A percentile compares a stretch with the other conserved stretches of the same genome.
These are phyloP conservation scores for Ernsta delagoae DNA, from an alignment of 2,888 invertebrate genomes.

Conservation along the genomic window DNA sequence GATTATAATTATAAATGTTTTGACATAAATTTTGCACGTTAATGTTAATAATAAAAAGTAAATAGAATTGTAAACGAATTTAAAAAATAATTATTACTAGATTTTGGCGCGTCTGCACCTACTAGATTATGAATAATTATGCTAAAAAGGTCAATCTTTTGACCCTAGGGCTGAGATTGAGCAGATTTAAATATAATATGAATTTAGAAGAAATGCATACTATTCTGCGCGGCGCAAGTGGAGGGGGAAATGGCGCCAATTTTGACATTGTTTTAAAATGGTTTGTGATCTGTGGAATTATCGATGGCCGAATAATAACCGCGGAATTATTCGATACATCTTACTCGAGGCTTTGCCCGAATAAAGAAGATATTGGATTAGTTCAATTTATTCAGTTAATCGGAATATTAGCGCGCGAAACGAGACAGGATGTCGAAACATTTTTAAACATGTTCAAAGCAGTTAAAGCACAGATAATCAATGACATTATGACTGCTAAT, in stretches of 20 bases:
- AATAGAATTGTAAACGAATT: too few relatives aligned
- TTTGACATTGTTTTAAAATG: conserved; percentile 49
- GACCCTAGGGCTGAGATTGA: too few relatives aligned
- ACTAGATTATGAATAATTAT: too few relatives aligned
- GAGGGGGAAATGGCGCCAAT: conserved; percentile 42
- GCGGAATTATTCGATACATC: conserved; percentile 41
- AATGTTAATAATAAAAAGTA: too few relatives aligned
- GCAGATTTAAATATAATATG: conserved; percentile 25
- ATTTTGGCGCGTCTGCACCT: not conserved
- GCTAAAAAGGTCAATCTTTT: too few relatives aligned
- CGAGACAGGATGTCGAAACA: conserved; percentile 41
- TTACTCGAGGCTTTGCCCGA: conserved; percentile 48
- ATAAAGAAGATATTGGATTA: conserved; percentile 46
- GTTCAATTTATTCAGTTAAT: conserved; percentile 51
- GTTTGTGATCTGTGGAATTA: conserved; percentile 49
- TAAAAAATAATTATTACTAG: not conserved
- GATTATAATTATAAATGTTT: too few relatives aligned
- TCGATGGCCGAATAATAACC: conserved; percentile 46
- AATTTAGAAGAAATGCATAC: conserved; percentile 54
- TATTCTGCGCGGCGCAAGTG: conserved; percentile 47
- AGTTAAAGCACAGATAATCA: conserved; percentile 44
- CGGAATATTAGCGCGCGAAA: conserved; percentile 50
- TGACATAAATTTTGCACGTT: too few relatives aligned
- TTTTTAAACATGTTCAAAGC: conserved; percentile 46
- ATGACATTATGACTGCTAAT: conserved; percentile 35